Conservation (phyloP, 1,140 invertebrate genomes). For the Lamellibrachia luymesi region DNA sequence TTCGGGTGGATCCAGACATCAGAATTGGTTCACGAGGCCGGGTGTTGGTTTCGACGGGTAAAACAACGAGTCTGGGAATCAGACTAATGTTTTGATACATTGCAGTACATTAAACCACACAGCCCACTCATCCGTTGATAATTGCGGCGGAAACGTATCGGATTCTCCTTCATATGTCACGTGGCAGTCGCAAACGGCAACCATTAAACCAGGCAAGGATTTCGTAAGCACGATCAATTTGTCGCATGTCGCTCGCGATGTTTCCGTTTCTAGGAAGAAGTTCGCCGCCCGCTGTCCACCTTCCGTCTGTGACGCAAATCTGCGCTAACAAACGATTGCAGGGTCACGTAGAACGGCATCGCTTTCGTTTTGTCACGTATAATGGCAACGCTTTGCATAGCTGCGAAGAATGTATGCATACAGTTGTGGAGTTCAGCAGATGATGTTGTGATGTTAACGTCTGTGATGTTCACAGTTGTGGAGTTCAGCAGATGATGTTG, state of each 20-base stretch:
- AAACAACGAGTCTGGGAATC: background rate
- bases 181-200: background rate
- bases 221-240: background rate
- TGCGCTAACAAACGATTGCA: background rate
- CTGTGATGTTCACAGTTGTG: background rate
- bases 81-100: constrained; percentile 1
- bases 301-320: background rate
- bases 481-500: background rate
- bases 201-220: background rate
- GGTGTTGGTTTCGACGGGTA: background rate
- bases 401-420: background rate
- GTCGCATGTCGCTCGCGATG: background rate
- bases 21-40: background rate
- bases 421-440: background rate
- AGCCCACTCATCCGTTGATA: background rate
- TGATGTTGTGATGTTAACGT: background rate
- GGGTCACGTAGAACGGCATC: background rate
- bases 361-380: background rate
- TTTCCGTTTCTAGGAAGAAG: background rate
- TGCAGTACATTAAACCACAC: background rate
- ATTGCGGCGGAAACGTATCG: background rate
- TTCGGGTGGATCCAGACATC: background rate
- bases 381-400: background rate
- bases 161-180: background rate
- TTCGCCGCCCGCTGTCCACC: background rate